A percentile compares a stretch with the other conserved stretches of the same genome.
phyloP scores from a whole-genome alignment of 2,113 vertebrate genomes.

The Ariopsis seemanni region DNA sequence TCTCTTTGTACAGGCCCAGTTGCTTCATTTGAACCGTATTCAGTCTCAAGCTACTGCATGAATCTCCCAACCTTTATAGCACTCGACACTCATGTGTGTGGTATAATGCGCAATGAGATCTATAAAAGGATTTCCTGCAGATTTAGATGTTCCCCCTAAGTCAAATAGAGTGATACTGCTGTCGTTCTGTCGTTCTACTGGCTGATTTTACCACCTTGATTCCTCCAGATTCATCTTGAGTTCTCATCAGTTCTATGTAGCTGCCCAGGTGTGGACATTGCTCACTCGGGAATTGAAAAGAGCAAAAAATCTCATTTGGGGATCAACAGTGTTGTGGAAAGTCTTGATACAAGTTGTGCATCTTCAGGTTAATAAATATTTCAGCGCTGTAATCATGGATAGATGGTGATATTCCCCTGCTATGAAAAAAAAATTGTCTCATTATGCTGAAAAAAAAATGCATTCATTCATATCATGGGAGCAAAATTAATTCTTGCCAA shows the following conservation, averaged over 20 bases:
- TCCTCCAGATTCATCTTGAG: neutral
- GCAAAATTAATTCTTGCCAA: neutral
- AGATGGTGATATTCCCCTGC: neutral
- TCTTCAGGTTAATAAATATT: conserved; percentile 23
- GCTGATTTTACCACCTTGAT: conserved; percentile 5
- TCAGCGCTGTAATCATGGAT: neutral
- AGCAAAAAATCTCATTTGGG: conserved; percentile 14
- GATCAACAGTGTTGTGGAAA: neutral
- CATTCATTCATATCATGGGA: neutral
- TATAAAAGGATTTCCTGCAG: conserved; percentile 13
- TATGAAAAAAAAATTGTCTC: neutral
- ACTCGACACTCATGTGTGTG: neutral
- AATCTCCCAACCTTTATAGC: conserved; percentile 22
- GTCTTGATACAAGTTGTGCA: neutral
- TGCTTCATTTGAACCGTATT: neutral
- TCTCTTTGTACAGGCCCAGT: neutral
- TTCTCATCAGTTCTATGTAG: neutral
- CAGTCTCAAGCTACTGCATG: neutral
- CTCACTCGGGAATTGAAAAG: neutral
- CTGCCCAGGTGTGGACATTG: neutral
- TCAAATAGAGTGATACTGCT: neutral
- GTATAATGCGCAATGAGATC: conserved; percentile 15
- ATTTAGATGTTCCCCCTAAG: conserved; percentile 12
- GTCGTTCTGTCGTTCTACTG: conserved; percentile 5
- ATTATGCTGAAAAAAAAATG: neutral